Percentiles rank a stretch among this genome's conserved stretches.
Conservation (phyloP, 2,888 invertebrate species). For the Nesidiocoris tenuis region DNA sequence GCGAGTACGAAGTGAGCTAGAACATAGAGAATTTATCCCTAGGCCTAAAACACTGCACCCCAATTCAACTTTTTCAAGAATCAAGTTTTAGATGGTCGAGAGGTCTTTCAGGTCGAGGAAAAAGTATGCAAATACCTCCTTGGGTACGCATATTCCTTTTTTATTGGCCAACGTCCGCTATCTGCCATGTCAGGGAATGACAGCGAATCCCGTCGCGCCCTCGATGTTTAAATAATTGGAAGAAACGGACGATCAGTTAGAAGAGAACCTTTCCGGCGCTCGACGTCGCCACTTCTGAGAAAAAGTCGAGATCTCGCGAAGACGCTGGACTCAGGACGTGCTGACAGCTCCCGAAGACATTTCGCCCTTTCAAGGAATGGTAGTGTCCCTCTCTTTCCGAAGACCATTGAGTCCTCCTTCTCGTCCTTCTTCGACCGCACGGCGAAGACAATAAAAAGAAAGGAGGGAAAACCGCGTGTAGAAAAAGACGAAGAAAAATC, state of each 20-base stretch:
- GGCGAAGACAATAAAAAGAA: neutral
- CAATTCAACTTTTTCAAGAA: no score
- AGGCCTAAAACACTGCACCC: no score
- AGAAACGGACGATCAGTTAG: constrained; percentile 38
- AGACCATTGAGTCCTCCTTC: constrained; percentile 11
- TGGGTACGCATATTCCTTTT: no score
- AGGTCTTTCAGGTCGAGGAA: no score
- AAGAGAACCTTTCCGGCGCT: neutral
- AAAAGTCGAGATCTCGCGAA: neutral
- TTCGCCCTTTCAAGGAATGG: constrained; percentile 41
- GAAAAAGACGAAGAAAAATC: constrained; percentile 5
- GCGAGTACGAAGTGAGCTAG: no score
- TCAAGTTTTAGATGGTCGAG: no score
- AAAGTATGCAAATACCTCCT: no score
- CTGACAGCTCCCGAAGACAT: constrained; percentile 33
- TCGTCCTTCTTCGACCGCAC: no score
- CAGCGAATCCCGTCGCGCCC: neutral
- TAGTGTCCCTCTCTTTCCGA: constrained; percentile 13
- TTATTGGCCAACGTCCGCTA: neutral
- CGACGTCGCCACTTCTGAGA: neutral
- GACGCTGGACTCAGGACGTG: constrained; percentile 13
- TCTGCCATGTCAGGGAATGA: neutral
- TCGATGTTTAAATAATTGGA: constrained; percentile 40
- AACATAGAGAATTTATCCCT: no score
- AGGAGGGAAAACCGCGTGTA: neutral